Evolutionary conservation across 2,797 vertebrate species (phyloP), one percentile per base, ranked within the genome.

Genomic region (Thunnus albacares): DNA sequence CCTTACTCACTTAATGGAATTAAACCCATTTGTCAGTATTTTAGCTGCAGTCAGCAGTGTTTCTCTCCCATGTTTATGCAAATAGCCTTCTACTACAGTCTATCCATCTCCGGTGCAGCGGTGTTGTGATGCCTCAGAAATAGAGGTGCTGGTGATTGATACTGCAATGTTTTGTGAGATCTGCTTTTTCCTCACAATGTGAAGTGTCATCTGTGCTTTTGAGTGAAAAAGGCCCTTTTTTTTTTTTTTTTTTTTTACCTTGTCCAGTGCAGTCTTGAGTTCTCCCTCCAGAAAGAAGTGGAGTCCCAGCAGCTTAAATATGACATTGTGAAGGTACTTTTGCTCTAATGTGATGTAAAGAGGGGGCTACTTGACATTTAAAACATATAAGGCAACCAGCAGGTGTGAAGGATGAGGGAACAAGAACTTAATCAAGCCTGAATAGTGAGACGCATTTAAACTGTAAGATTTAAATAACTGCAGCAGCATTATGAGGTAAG

Each of bases 1-100:
- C 79, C 79, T 38, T 51, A 74, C 75, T 90, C 87, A 78, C 90
- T 80, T 92, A 92, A 87, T 89, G 81, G 82, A 90, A 94, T 93
- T 91, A 90, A 91, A 92, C 4, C 84, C 83, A 82, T 90, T 71
- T 35, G 59, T 91, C 89, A 83, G 77, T 69, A 69, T 88, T 92
- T 87, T 61, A 71, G 81, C 87, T 7, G 43, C 45, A 71, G 90
- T 94, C 90, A 93, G 92, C 93, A 92, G 87, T 28, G 55, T 87
- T 77, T 41, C 74, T 71, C 80, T 80, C 12, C 49, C 57, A 67
- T 18, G 0, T 45, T 86, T 87, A 91, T 86, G 89, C 85, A 91
- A 92, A 93, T 91, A n/a, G 55, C 2, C 62, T 33, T 38, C 20
- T 28, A 77, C 51, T 45, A 14, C 13, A 52, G 45, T 60, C 74